Percentiles rank a stretch among this genome's conserved stretches.
Conservation (phyloP, 2,113 vertebrate genomes). For the Urocynchramus pylzowi region DNA sequence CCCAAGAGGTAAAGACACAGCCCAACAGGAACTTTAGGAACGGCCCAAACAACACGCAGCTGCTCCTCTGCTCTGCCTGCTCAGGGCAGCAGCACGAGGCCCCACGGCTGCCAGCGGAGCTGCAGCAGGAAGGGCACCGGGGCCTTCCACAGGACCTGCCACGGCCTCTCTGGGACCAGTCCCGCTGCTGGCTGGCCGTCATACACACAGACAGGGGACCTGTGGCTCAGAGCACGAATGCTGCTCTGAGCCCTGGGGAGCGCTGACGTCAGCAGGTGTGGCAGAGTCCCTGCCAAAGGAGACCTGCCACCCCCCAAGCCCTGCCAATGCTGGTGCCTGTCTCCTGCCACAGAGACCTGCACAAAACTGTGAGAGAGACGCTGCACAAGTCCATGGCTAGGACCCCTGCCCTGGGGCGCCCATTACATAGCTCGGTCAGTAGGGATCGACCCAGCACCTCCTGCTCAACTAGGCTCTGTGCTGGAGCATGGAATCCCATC, state of each 20-base stretch:
- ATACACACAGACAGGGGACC: accelerated
- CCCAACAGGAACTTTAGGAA: not conserved
- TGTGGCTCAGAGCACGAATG: too few species aligned
- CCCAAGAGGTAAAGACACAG: not conserved
- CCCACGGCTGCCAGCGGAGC: accelerated
- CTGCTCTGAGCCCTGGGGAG: not conserved
- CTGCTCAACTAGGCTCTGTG: not conserved
- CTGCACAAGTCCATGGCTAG: not conserved
- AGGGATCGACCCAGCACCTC: not conserved
- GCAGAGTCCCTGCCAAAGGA: not conserved
- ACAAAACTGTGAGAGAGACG: too few species aligned
- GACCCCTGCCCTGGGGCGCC: not conserved
- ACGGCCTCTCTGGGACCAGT: not conserved
- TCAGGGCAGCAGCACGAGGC: not conserved
- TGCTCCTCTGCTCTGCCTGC: too few species aligned
- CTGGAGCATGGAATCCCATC: not conserved
- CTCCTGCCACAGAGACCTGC: too few species aligned
- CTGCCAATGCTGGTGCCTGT: too few species aligned
- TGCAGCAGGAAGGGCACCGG: accelerated
- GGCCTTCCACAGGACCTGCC: not conserved
- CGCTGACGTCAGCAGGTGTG: too few species aligned
- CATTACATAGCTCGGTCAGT: not conserved
- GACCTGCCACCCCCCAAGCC: too few species aligned
- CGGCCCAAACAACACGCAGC: not conserved
- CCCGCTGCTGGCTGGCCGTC: accelerated